Percentiles rank a stretch among this genome's conserved stretches.
phyloP scores from a whole-genome alignment of 23 tunicate species.

The Oikopleura vanhoeffeni region DNA sequence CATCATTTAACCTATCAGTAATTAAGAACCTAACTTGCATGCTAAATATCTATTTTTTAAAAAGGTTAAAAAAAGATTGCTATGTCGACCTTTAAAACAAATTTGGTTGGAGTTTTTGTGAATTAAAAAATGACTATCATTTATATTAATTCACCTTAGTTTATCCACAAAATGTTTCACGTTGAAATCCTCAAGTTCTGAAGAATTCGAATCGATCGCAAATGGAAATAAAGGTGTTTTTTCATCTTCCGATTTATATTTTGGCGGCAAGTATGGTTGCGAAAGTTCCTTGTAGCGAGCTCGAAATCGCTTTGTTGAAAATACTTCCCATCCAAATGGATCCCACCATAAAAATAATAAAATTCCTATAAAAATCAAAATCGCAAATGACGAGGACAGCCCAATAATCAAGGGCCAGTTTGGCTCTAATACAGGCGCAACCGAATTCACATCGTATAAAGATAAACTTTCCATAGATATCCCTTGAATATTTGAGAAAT shows the following conservation, averaged over 20 bases:
- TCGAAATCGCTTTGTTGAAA: not conserved
- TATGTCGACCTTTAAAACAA: too few species aligned
- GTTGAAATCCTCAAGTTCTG: not conserved
- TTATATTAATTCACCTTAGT: too few species aligned
- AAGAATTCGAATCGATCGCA: not conserved
- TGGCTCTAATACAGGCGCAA: not conserved
- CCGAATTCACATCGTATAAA: not conserved
- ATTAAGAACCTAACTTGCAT: too few species aligned
- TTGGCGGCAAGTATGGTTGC: not conserved
- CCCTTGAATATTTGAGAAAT: not conserved
- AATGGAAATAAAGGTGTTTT: not conserved
- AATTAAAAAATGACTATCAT: too few species aligned
- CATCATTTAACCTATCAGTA: too few species aligned
- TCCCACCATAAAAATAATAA: not conserved
- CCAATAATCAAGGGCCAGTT: not conserved
- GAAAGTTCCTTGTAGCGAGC: not conserved
- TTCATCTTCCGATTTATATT: not conserved
- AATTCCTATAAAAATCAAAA: not conserved
- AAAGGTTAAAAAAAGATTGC: too few species aligned
- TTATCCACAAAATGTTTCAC: not conserved
- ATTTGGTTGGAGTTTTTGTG: too few species aligned
- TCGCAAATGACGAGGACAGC: not conserved
- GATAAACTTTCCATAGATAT: not conserved
- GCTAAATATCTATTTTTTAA: too few species aligned
- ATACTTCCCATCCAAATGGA: not conserved